Base-by-base conservation (phyloP, 2,888 invertebrate species). In the Neoascia interrupta region DNA sequence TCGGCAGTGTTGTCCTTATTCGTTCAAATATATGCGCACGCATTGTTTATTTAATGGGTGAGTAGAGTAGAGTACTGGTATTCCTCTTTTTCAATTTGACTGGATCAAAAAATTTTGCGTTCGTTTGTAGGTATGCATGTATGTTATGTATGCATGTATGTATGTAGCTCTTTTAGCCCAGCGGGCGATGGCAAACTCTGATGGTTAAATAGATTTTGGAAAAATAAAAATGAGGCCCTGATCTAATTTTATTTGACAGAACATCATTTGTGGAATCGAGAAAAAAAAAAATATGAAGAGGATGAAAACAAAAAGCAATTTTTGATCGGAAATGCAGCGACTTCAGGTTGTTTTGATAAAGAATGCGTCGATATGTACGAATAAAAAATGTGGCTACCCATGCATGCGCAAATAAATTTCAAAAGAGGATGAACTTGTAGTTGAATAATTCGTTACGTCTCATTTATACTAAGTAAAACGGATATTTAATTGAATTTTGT, bases 1-100 rank as follows among this genome's bases (percentile, higher is more conserved):
- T 31, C 31, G 2, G 56, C n/a, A n/a, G n/a, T 56, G 19, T 11
- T n/a, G 18, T 26, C 36, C 53, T 37, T 10, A 10, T 37, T 16
- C 5, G 6, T 3, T n/a, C 28, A 39, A 66, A n/a, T n/a, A n/a
- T n/a, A 54, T 66, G 66, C 66, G 66, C 54, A 47, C 54, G 66
- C 54, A 66, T 56, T 66, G 66, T 66, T 54, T 18, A 56, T 66
- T 47, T 47, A 45, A 15, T 54, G 23, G 34, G 28, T 21, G 4
- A 37, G n/a, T n/a, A n/a, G 19, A 56, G 13, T 8, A 26, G 21
- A 54, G 36, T 5, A 10, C 45, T 34, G 21, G 23, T 34, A 6
- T 13, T 26, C n/a, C n/a, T n/a, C n/a, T n/a, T n/a, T n/a, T n/a
- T n/a, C n/a, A n/a, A n/a, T n/a, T n/a, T n/a, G n/a, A n/a, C n/a